Evolutionary conservation across 2,888 invertebrate genomes (phyloP).

Genomic region (Melolontha melolontha): DNA sequence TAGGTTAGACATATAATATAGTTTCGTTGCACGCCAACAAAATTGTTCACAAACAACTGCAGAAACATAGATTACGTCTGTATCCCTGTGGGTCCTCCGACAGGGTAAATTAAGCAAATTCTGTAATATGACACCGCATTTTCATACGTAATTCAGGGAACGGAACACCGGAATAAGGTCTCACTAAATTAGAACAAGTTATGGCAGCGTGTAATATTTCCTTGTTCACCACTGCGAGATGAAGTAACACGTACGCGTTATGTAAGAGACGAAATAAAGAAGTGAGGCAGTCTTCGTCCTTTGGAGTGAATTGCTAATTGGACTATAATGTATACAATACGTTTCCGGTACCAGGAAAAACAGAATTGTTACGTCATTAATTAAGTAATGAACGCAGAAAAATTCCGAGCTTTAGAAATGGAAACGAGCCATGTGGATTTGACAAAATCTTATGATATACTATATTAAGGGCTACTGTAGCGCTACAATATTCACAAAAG

Average conservation of each 20-base stretch:
- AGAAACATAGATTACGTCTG: conserved; percentile 13
- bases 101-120: conserved; percentile 26
- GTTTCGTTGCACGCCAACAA: no score
- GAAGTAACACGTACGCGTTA: conserved; percentile 23
- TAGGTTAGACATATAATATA: no score
- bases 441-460: no score
- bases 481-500: no score
- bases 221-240: conserved; percentile 11
- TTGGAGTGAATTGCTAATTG: conserved; percentile 29
- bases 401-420: no score
- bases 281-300: not conserved
- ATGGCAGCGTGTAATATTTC: conserved; percentile 25
- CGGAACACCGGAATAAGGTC: conserved; percentile 15
- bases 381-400: no score
- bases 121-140: conserved; percentile 30
- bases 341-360: not conserved
- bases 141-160: conserved; percentile 15
- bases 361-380: no score
- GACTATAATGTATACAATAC: conserved; percentile 18
- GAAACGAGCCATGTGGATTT: no score
- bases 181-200: conserved; percentile 29
- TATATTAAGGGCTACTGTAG: no score
- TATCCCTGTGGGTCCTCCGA: not conserved
- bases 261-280: not conserved
- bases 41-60: not conserved